phyloP scores from a whole-genome alignment of 2,888 invertebrate species.

The Baccha elongata region DNA sequence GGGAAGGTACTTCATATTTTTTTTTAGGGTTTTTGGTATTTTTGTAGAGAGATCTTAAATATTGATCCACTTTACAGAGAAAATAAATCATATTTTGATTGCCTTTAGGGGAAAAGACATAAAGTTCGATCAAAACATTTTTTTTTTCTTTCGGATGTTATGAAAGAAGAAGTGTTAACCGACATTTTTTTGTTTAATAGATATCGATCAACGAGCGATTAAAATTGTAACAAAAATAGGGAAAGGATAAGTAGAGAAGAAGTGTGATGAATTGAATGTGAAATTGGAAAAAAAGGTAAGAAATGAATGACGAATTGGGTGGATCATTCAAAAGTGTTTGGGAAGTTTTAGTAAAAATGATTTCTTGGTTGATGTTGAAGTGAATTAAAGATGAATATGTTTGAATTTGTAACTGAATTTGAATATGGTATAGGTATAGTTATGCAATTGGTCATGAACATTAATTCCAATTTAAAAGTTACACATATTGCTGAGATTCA shows the following conservation, averaged over 20 bases:
- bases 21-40: neutral
- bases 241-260: slow-evolving; percentile 37
- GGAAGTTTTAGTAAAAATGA: too few species aligned
- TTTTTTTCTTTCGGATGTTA: slow-evolving; percentile 23
- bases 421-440: too few species aligned
- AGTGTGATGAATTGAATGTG: slow-evolving; percentile 40
- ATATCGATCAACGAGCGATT: slow-evolving; percentile 40
- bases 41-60: slow-evolving; percentile 24
- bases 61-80: slow-evolving; percentile 40
- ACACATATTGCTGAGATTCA: too few species aligned
- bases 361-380: too few species aligned
- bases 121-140: slow-evolving; percentile 26
- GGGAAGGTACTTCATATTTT: neutral
- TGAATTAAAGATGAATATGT: too few species aligned
- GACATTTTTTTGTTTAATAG: neutral
- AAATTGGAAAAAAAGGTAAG: slow-evolving; percentile 14
- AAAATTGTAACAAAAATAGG: slow-evolving; percentile 30
- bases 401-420: too few species aligned
- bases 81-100: slow-evolving; percentile 63
- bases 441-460: too few species aligned
- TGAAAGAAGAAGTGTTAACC: slow-evolving; percentile 31
- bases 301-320: slow-evolving; percentile 25
- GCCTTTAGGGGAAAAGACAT: slow-evolving; percentile 38
- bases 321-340: neutral
- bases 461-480: too few species aligned